Evolutionary conservation across 2,888 invertebrate species (phyloP).

Genomic region (Odontomyia ornata): DNA sequence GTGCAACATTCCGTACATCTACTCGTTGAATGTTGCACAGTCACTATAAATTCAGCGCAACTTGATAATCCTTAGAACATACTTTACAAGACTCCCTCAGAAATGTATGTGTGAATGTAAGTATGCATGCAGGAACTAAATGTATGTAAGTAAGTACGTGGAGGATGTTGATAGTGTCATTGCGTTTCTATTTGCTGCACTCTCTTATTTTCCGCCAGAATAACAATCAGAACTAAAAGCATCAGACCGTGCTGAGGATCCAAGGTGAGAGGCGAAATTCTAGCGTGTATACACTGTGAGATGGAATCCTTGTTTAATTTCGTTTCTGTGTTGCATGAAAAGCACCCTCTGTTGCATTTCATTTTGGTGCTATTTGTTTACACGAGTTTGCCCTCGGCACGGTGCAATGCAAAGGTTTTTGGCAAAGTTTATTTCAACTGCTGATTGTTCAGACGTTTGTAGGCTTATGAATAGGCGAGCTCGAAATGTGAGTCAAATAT

Average conservation of each 20-base stretch:
- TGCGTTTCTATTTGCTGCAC: conserved; percentile 15
- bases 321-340: not conserved
- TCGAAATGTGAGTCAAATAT: no score
- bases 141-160: not conserved
- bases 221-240: conserved; percentile 35
- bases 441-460: not conserved
- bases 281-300: not conserved
- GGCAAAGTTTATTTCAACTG: not conserved
- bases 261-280: conserved; percentile 30
- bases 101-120: no score
- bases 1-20: not conserved
- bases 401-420: not conserved
- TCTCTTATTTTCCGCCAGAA: conserved; percentile 39
- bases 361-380: conserved; percentile 37
- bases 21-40: not conserved
- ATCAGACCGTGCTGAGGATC: conserved; percentile 26
- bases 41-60: conserved; percentile 16
- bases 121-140: not conserved
- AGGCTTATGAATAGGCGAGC: no score
- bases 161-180: conserved; percentile 1
- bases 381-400: conserved; percentile 16
- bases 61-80: conserved; percentile 29
- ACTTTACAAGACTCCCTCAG: not conserved
- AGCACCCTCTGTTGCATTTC: conserved; percentile 18
- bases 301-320: conserved; percentile 29